Evolutionary conservation across 2,113 vertebrate genomes (phyloP), one percentile per base, ranked within the genome.

Genomic region (Phylloscopus trochilus): DNA sequence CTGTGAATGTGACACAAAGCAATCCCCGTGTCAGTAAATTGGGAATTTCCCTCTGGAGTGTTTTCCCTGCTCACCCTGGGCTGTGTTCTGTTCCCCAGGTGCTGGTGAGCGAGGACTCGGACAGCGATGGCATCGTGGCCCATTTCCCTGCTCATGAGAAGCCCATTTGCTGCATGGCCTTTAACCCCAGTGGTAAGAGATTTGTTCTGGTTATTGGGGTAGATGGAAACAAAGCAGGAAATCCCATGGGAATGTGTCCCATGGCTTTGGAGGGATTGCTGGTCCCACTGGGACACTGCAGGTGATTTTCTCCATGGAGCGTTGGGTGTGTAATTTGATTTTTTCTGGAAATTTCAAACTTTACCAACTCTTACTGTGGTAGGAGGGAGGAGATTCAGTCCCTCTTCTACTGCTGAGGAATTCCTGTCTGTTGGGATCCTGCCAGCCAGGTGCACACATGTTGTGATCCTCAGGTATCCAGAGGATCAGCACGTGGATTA

Each of bases 81-180:
- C 64, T 95, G 41, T 47, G 5, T 31, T 86, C 14, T 90, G 20
- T 44, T 43, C 28, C 97, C n/a, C 97, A 99, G 99, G 99, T 99
- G 3, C 95, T 99, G 78, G 98, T 99, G 97, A 99, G 99, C 3
- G 99, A 99, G 91, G 99, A 99, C 92, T 99, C 99, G 1, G 99
- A 99, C 46, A 99, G 99, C 4, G 98, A 99, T 35, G 99, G 99
- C 62, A 98, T 99, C n/a, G 99, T 99, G 97, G 99, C 99, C 85
- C 99, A 99, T 98, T 99, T 99, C 97, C 99, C 99, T 89, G 99
- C 99, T 19, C 99, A 99, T 26, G 99, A 99, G 96, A 99, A 99
- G 94, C 99, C 99, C 43, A 99, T 99, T 91, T 99, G 99, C 97
- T 99, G 99, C 96, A 99, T 99, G 99, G 98, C 99, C 92, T 99